Evolutionary conservation across 2,888 invertebrate genomes (phyloP).

Genomic region (Megastigmus dorsalis): DNA sequence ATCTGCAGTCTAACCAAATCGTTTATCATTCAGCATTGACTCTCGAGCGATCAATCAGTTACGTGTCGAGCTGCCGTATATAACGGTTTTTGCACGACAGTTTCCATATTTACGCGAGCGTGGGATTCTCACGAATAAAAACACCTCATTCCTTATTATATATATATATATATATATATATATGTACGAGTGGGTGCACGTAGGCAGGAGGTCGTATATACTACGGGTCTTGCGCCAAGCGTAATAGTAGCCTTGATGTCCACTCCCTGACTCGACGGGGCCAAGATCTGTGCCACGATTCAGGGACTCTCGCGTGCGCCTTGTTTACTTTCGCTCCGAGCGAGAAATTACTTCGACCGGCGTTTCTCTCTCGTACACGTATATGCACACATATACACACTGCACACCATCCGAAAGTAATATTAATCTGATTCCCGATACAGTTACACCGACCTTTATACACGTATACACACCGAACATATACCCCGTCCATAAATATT

Average conservation of each 20-base stretch:
- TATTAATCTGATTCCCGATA: no score
- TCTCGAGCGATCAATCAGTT: no score
- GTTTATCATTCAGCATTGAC: no score
- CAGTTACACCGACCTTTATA: no score
- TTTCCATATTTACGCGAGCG: constrained; percentile 6
- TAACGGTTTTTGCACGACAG: background rate
- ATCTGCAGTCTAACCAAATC: no score
- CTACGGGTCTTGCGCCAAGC: background rate
- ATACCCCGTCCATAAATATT: constrained; percentile 16
- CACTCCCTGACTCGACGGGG: no score
- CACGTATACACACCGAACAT: background rate
- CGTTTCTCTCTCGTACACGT: background rate
- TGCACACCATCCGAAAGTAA: background rate
- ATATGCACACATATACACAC: background rate
- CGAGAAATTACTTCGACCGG: constrained; percentile 32
- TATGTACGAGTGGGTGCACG: no score
- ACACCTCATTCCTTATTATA: no score
- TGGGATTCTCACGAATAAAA: no score
- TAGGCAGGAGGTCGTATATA: background rate
- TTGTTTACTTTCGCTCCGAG: constrained; percentile 49
- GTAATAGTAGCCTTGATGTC: no score
- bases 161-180: no score
- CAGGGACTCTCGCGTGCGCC: constrained; percentile 60
- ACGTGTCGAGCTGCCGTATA: no score
- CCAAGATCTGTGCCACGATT: constrained; percentile 71